Conservation (phyloP, 2,113 vertebrate species). For the Rhinoderma darwinii region DNA sequence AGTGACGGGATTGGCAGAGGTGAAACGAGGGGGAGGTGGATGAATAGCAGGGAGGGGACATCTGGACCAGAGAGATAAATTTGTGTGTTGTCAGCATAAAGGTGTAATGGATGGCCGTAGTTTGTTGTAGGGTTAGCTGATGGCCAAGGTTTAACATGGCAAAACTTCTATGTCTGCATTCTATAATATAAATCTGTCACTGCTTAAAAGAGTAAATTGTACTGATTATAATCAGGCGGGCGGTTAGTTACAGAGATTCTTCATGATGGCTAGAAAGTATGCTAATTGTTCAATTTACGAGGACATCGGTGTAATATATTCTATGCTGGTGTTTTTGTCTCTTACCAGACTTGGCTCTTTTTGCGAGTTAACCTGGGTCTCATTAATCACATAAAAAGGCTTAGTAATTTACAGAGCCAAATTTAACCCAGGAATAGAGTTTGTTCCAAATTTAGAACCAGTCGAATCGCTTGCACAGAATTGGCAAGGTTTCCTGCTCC, state of each 20-base stretch:
- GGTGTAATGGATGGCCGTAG: neutral
- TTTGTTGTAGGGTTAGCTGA: neutral
- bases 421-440: neutral
- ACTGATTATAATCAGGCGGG: constrained; percentile 19
- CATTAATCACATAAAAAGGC: constrained; percentile 8
- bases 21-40: too few relatives aligned
- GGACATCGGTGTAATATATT: constrained; percentile 15
- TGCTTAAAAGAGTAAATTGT: constrained; percentile 20
- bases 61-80: too few relatives aligned
- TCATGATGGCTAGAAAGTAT: constrained; percentile 26
- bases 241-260: constrained; percentile 1
- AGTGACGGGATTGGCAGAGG: too few relatives aligned
- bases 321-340: neutral
- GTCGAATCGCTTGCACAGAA: neutral
- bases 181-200: constrained; percentile 13
- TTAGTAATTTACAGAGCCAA: constrained; percentile 17
- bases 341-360: constrained; percentile 19
- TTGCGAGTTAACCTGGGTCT: constrained; percentile 12
- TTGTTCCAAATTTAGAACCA: constrained; percentile 4
- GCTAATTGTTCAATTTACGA: constrained; percentile 22
- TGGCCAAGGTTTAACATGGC: neutral
- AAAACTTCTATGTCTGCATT: constrained; percentile 10
- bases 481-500: neutral
- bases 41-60: too few relatives aligned
- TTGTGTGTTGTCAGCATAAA: too few relatives aligned